Conservation (phyloP, 2,888 invertebrate species). For the Uropetala carovei region DNA sequence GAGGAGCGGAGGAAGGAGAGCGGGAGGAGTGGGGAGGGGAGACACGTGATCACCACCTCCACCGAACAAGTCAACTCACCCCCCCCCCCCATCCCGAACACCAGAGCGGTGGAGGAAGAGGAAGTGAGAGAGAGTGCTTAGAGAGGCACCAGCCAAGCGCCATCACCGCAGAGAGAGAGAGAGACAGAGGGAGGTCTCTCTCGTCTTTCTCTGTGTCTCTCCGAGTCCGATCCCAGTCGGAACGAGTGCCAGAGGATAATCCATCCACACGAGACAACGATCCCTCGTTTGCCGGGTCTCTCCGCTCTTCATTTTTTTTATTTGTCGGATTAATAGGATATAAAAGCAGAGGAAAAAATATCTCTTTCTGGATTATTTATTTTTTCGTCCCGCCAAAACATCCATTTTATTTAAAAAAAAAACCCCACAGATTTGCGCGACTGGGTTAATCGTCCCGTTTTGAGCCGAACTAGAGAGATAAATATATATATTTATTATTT, state of each 20-base stretch:
- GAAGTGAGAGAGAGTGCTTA: background rate
- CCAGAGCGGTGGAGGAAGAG: background rate
- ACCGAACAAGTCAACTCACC: background rate
- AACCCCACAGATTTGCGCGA: background rate
- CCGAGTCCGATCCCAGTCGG: background rate
- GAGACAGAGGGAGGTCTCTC: background rate
- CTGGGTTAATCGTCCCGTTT: no score
- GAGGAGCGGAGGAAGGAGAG: background rate
- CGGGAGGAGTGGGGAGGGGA: background rate
- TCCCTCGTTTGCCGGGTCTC: background rate
- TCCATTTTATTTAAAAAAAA: background rate
- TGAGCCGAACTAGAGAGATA: no score
- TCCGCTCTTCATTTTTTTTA: background rate
- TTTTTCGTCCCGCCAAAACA: background rate
- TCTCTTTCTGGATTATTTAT: background rate
- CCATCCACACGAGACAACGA: background rate
- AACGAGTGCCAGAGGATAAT: background rate
- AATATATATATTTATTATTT: no score
- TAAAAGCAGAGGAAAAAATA: background rate
- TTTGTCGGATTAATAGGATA: background rate
- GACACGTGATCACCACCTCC: slow-evolving; percentile 9
- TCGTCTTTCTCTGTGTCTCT: background rate
- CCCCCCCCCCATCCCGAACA: background rate
- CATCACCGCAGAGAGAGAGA: background rate
- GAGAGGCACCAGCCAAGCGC: background rate